Conservation (phyloP, 2,888 invertebrate species). For the Melinopterus prodromus region DNA sequence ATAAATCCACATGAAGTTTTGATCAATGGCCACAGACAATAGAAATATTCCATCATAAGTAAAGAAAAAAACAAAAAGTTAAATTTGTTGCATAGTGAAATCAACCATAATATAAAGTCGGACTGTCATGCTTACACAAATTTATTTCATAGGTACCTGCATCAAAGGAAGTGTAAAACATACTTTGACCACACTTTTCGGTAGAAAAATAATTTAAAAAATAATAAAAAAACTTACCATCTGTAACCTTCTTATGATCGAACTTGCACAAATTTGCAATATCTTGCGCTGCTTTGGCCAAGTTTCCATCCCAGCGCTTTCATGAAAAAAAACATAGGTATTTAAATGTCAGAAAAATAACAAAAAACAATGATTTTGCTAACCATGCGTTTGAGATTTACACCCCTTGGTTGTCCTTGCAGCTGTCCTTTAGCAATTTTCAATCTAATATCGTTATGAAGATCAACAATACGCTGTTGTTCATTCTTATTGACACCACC, state of each 20-base stretch:
- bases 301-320: constrained; percentile 41
- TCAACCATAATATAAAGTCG: no score
- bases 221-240: constrained; percentile 43
- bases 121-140: no score
- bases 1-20: no score
- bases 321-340: constrained; percentile 30
- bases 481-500: background rate
- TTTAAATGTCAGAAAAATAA: background rate
- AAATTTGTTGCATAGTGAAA: no score
- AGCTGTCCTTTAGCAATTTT: constrained; percentile 8
- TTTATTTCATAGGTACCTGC: no score
- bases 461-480: background rate
- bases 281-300: constrained; percentile 47
- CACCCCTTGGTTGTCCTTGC: constrained; percentile 1
- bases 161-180: no score
- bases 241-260: constrained; percentile 42
- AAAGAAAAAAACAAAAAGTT: no score
- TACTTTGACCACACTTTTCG: no score
- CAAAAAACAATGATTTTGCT: background rate
- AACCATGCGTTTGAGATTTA: constrained; percentile 17
- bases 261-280: constrained; percentile 45
- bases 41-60: no score
- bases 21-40: no score
- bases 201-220: background rate
- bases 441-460: constrained; percentile 6